Base-by-base conservation (phyloP, 1,140 invertebrate species). In the Bombus polaris region DNA sequence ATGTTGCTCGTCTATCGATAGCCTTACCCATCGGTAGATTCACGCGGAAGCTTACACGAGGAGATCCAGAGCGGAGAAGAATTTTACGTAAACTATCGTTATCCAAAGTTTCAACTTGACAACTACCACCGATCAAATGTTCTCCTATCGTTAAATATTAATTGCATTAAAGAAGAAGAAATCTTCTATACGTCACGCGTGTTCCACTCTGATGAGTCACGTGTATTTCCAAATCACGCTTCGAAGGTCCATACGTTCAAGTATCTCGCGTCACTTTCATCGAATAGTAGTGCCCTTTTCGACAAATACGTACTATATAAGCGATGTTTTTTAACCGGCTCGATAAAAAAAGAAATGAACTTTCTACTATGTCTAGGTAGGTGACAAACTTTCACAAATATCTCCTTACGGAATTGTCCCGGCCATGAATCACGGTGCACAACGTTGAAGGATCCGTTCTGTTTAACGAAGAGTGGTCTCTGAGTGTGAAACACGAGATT, bases 321-420 rank as follows among this genome's bases (percentile, higher is more conserved):
- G 22, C 0, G 44, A 66, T 25, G 37, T 37, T 59, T 76, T 53
- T 65, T 68, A 57, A 62, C 47, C 39, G 76, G n/a, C 65, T 70
- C 15, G n/a, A 68, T 86, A 87, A 77, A 68, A 83, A 86, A 81
- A 72, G 39, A 81, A 79, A 85, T 85, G 39, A 72, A 90, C 90
- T 90, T 89, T 91, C 87, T 89, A 90, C 35, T 68, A n/a, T 72
- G 65, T 76, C 81, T 91, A 87, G 76, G 77, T 91, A 87, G 76
- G 77, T 89, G 86, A 87, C 82, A 25, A 86, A 91, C 90, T 91
- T 91, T 91, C 86, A 89, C 86, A 70, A 72, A 28, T 86, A 85
- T 84, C 84, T 89, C 75, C 39, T 81, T 73, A 87, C 65, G 39
- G 74, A 74, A 89, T 90, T 79, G 68, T 76, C 74, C 87, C 75